These are phyloP conservation scores for Gambusia yucatana DNA, from an alignment of 2,797 vertebrate species.

Conservation along the genomic window DNA sequence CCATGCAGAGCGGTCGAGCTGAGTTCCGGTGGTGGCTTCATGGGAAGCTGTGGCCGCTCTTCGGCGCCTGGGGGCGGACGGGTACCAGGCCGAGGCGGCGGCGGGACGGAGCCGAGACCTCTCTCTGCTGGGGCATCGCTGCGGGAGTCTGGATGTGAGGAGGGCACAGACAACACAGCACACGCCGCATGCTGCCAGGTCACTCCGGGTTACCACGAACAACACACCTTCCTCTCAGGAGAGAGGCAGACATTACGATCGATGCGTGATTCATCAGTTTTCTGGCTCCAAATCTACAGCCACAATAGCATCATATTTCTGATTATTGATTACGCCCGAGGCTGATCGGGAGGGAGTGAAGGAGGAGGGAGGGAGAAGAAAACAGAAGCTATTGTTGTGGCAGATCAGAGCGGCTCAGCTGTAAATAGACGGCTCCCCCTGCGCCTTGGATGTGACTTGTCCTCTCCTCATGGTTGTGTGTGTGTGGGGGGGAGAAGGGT, in stretches of 20 bases:
- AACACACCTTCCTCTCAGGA: conserved; percentile 39
- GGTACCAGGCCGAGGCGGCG: conserved; percentile 60
- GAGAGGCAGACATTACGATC: conserved; percentile 47
- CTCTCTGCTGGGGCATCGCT: conserved; percentile 73
- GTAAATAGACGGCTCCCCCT: conserved; percentile 55
- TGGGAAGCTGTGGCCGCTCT: conserved; percentile 70
- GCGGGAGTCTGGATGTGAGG: conserved; percentile 41
- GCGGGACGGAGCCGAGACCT: conserved; percentile 51
- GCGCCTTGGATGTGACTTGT: conserved; percentile 53
- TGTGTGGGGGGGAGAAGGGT: neutral
- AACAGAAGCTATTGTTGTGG: conserved; percentile 67
- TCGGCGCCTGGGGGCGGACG: conserved; percentile 53
- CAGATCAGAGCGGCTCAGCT: conserved; percentile 27
- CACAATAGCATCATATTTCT: conserved; percentile 25
- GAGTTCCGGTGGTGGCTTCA: conserved; percentile 80
- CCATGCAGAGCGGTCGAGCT: conserved; percentile 80
- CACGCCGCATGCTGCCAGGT: conserved; percentile 55
- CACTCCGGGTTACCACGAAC: conserved; percentile 59
- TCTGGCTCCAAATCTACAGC: conserved; percentile 16
- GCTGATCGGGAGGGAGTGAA: conserved; percentile 43
- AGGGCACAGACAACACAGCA: conserved; percentile 15
- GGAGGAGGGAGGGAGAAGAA: conserved; percentile 37
- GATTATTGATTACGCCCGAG: conserved; percentile 48
- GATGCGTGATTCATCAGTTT: conserved; percentile 58
- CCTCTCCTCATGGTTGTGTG: conserved; percentile 54